A percentile compares a stretch with the other conserved stretches of the same genome.
Evolutionary conservation across 2,888 invertebrate species (phyloP).

Genomic region (Acrobasis consociella): DNA sequence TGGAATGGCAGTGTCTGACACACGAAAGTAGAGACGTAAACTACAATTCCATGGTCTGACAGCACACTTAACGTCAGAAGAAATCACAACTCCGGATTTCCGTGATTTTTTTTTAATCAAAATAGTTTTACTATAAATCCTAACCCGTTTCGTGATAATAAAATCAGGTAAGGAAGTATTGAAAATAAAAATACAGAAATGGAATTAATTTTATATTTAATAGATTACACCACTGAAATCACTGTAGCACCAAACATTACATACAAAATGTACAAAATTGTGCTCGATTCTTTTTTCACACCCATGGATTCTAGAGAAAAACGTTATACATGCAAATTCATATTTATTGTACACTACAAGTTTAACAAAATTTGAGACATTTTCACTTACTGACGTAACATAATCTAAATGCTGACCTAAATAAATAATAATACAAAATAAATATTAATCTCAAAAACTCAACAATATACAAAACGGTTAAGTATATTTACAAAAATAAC

Average conservation of each 20-base stretch:
- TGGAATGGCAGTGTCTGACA: too few species aligned
- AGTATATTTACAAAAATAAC: conserved; percentile 40
- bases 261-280: conserved; percentile 81
- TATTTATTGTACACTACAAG: conserved; percentile 9
- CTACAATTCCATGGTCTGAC: too few species aligned
- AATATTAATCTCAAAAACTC: conserved; percentile 40
- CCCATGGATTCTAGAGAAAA: conserved; percentile 21
- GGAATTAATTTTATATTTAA: conserved; percentile 51
- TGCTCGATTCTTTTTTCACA: conserved; percentile 56
- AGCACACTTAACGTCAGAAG: too few species aligned
- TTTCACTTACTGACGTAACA: conserved; percentile 4
- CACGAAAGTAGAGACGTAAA: too few species aligned
- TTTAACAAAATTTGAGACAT: conserved; percentile 1
- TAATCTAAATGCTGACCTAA: conserved; percentile 6
- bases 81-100: too few species aligned
- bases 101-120: too few species aligned
- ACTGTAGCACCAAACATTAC: conserved; percentile 80
- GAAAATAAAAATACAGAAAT: conserved; percentile 23
- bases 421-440: conserved; percentile 33
- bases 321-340: conserved; percentile 1
- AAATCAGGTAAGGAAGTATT: too few species aligned
- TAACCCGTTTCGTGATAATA: too few species aligned
- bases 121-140: too few species aligned
- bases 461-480: conserved; percentile 42
- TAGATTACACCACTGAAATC: conserved; percentile 71